phyloP scores from a whole-genome alignment of 1,140 invertebrate species.

The Drosophila ohnishii region DNA sequence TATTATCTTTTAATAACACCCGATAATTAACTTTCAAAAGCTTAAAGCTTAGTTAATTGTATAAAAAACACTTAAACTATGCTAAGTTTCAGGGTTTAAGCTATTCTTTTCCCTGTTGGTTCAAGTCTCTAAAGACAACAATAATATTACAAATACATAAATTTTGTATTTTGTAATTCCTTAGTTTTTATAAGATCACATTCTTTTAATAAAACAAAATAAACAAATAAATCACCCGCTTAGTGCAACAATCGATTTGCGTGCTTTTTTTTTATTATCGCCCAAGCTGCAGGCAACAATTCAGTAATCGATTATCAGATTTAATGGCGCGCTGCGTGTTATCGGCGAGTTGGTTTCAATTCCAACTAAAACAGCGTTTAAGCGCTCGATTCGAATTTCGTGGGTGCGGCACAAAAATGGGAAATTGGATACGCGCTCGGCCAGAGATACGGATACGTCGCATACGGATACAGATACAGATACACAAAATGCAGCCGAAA shows the following conservation, averaged over 20 bases:
- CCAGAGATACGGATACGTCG: slow-evolving; percentile 21
- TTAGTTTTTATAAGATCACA: not conserved
- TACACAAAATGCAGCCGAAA: slow-evolving; percentile 55
- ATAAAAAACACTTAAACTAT: not conserved
- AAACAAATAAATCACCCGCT: not conserved
- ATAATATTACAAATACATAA: not conserved
- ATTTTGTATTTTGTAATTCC: not conserved
- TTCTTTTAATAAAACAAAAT: not conserved
- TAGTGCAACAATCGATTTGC: not conserved
- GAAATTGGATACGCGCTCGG: slow-evolving; percentile 31
- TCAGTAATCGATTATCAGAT: slow-evolving; percentile 32
- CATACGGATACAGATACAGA: slow-evolving; percentile 26
- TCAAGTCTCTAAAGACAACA: not conserved
- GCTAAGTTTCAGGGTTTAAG: not conserved
- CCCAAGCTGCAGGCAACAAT: not conserved
- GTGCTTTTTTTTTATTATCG: slow-evolving; percentile 7
- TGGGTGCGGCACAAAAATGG: slow-evolving; percentile 53
- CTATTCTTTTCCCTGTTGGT: not conserved
- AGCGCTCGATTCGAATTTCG: slow-evolving; percentile 36
- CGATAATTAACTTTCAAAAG: not conserved
- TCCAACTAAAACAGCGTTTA: slow-evolving; percentile 26
- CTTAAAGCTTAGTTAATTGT: slow-evolving; percentile 4
- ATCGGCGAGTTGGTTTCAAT: slow-evolving; percentile 34
- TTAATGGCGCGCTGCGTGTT: slow-evolving; percentile 21
- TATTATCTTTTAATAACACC: not conserved